These are phyloP conservation scores for Tortricodes alternella DNA, from an alignment of 2,888 invertebrate genomes.

Conservation along the genomic window DNA sequence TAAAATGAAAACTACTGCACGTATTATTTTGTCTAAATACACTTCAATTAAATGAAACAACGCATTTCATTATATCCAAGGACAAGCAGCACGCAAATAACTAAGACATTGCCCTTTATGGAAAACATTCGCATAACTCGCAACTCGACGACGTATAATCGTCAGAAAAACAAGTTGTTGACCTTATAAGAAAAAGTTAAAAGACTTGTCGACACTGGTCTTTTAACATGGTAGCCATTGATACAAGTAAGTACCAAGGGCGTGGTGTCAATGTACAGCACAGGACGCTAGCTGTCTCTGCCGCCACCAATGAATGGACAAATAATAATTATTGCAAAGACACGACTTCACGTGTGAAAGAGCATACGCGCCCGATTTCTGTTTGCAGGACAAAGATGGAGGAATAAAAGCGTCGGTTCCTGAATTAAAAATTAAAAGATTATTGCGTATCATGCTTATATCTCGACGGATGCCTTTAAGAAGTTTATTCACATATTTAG, in stretches of 20 bases:
- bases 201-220: too few species aligned
- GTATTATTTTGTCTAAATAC: not conserved
- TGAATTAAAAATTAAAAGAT: too few species aligned
- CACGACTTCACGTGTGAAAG: constrained; percentile 41
- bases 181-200: constrained; percentile 66
- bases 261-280: constrained; percentile 72
- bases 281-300: constrained; percentile 75
- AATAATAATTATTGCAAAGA: constrained; percentile 53
- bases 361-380: constrained; percentile 37
- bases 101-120: constrained; percentile 27
- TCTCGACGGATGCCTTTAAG: too few species aligned
- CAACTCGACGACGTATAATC: constrained; percentile 14
- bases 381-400: constrained; percentile 42
- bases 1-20: too few species aligned
- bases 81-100: constrained; percentile 16
- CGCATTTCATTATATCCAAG: constrained; percentile 10
- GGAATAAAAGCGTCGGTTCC: constrained; percentile 42
- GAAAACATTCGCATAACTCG: constrained; percentile 23
- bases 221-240: constrained; percentile 66
- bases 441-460: too few species aligned
- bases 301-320: constrained; percentile 54
- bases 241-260: constrained; percentile 69
- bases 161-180: constrained; percentile 47
- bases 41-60: constrained; percentile 3
- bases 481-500: too few species aligned